Evolutionary conservation across 2,888 invertebrate genomes (phyloP).

Genomic region (Melanotus villosus): DNA sequence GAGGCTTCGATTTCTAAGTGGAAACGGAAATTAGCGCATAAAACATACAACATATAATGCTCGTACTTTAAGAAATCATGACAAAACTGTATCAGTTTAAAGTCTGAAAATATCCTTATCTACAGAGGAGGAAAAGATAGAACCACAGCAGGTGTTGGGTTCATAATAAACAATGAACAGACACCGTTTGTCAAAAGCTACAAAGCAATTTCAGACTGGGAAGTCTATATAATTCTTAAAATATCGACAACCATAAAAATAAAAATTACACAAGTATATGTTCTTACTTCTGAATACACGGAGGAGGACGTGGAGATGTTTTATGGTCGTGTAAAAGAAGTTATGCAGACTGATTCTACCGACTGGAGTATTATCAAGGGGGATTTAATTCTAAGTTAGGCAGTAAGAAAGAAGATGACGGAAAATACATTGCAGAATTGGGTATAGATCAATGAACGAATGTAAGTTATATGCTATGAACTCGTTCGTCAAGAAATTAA

Average conservation of each 20-base stretch:
- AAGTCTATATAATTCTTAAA: not conserved
- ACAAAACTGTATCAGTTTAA: not conserved
- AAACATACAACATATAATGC: no score
- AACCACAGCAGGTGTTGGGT: not conserved
- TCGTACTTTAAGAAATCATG: no score
- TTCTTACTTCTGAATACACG: not conserved
- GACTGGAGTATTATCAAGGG: not conserved
- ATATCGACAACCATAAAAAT: not conserved
- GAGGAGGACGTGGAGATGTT: not conserved
- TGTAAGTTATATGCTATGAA: no score
- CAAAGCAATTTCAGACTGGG: not conserved
- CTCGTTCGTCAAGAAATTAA: no score
- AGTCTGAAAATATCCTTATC: not conserved
- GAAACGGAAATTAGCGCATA: not conserved
- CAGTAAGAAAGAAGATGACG: not conserved
- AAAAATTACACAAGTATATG: not conserved
- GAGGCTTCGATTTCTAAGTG: not conserved
- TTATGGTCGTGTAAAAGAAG: not conserved
- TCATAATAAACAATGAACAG: not conserved
- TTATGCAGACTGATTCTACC: not conserved
- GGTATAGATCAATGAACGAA: not conserved
- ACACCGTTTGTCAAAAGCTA: not conserved
- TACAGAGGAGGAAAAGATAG: not conserved
- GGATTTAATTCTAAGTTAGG: not conserved
- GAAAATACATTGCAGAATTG: not conserved